Conservation (phyloP, 2,888 invertebrate species). For the Ethmia dodecea region DNA sequence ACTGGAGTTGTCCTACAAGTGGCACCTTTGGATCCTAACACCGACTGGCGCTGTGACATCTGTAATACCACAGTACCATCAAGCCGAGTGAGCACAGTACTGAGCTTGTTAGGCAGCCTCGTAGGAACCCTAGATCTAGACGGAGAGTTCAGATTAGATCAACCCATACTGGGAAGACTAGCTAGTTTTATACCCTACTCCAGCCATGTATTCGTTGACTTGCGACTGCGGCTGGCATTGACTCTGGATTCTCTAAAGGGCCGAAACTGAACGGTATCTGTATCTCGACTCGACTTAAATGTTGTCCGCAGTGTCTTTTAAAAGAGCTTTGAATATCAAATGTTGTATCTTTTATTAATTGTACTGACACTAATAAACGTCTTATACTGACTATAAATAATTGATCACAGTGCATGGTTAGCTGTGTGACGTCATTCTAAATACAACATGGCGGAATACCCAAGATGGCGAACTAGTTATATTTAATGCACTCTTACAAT, state of each 20-base stretch:
- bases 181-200: constrained; percentile 50
- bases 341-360: no score
- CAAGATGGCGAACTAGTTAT: no score
- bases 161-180: constrained; percentile 40
- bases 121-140: constrained; percentile 65
- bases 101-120: constrained; percentile 72
- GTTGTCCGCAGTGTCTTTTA: no score
- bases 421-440: no score
- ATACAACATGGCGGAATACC: no score
- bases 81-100: constrained; percentile 61
- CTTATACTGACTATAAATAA: no score
- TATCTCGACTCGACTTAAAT: no score
- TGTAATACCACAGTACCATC: constrained; percentile 55
- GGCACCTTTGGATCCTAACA: constrained; percentile 57
- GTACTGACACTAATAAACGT: no score
- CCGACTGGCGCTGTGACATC: constrained; percentile 76
- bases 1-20: constrained; percentile 73
- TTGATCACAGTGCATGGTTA: no score
- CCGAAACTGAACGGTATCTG: constrained; percentile 51
- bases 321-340: no score
- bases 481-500: no score
- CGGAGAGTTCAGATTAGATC: constrained; percentile 55
- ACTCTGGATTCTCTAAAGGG: constrained; percentile 46
- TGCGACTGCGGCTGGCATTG: constrained; percentile 46
- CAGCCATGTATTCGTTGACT: constrained; percentile 58